These are phyloP conservation scores for Nothobranchius kuhntae DNA, from an alignment of 2,113 vertebrate species.

Conservation along the genomic window DNA sequence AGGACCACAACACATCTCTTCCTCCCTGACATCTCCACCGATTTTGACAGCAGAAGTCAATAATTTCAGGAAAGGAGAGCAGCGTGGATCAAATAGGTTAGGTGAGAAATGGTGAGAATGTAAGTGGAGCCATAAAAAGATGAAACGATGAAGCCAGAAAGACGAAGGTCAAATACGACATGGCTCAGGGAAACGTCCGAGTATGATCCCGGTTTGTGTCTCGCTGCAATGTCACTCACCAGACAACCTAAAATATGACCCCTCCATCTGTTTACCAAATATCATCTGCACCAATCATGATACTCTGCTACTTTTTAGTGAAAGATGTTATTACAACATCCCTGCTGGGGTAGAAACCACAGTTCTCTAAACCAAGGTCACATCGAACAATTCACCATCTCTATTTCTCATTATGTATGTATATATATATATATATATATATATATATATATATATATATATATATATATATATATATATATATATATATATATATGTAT, in stretches of 20 bases:
- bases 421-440: too few species aligned
- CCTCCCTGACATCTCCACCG: constrained; percentile 25
- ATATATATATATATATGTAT: too few species aligned
- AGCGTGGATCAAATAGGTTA: constrained; percentile 12
- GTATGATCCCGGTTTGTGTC: not conserved
- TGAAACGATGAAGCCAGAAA: constrained; percentile 11
- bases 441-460: too few species aligned
- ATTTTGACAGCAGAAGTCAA: constrained; percentile 50
- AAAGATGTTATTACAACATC: constrained; percentile 14
- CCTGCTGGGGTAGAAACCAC: not conserved
- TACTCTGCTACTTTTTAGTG: constrained; percentile 6
- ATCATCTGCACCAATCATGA: not conserved
- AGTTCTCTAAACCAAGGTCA: constrained; percentile 43
- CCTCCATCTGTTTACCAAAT: not conserved
- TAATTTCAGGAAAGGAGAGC: constrained; percentile 32
- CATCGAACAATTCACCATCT: not conserved
- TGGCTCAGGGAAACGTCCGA: not conserved
- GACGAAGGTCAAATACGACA: constrained; percentile 19
- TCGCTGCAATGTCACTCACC: constrained; percentile 5
- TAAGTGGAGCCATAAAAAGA: not conserved
- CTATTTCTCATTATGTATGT: too few species aligned
- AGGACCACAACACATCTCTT: constrained; percentile 82
- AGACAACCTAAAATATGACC: not conserved
- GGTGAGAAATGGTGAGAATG: constrained; percentile 10
- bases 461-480: too few species aligned